Percentiles rank a stretch among this genome's conserved stretches.
Conservation (phyloP, 1,140 invertebrate genomes). For the Drosophila willistoni region DNA sequence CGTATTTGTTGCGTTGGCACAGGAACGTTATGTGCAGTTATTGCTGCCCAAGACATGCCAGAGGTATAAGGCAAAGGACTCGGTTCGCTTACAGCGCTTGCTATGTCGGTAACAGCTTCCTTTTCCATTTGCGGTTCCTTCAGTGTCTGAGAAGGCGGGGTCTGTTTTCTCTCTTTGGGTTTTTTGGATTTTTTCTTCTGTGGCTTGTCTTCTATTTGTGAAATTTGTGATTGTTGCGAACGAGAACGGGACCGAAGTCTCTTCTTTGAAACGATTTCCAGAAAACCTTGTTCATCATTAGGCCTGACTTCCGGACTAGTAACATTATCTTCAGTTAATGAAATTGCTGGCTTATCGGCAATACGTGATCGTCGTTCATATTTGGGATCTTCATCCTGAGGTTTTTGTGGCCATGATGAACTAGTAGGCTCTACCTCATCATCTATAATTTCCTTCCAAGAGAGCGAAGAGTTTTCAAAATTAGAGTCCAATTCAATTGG, state of each 20-base stretch:
- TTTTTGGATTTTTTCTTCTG: conserved; percentile 65
- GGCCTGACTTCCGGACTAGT: conserved; percentile 22
- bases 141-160: neutral
- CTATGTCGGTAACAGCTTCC: neutral
- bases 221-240: conserved; percentile 66
- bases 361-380: conserved; percentile 40
- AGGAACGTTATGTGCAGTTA: conserved; percentile 79
- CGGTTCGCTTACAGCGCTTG: neutral
- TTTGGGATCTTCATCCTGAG: conserved; percentile 33
- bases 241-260: conserved; percentile 71
- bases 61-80: conserved; percentile 37
- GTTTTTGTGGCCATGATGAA: conserved; percentile 27
- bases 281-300: conserved; percentile 64
- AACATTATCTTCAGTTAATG: conserved; percentile 52
- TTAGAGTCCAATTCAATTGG: conserved; percentile 17
- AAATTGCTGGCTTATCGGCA: conserved; percentile 54
- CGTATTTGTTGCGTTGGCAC: conserved; percentile 71
- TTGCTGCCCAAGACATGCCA: conserved; percentile 77
- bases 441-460: conserved; percentile 75
- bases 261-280: conserved; percentile 64
- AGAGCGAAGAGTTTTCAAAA: conserved; percentile 38
- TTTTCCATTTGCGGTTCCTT: neutral
- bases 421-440: conserved; percentile 43
- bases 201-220: conserved; percentile 50
- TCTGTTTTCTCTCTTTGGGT: conserved; percentile 43